Conservation (phyloP, 92 coral and sea anemone species). For the Zoanthus solanderi region DNA sequence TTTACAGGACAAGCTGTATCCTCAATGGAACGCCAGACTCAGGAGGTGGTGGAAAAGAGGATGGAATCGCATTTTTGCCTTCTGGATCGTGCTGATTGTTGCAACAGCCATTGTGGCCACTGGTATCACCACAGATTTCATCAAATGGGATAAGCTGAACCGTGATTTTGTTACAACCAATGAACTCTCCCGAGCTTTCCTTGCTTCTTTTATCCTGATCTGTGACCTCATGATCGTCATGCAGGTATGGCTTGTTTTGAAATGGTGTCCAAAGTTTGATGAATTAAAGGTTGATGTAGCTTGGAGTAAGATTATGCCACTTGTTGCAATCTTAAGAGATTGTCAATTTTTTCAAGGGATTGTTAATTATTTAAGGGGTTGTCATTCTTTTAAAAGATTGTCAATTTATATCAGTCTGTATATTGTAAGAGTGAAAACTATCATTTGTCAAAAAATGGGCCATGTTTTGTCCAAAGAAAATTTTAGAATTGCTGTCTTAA, state of each 20-base stretch:
- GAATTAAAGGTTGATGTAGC: not conserved
- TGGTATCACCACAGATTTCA: slow-evolving; percentile 85
- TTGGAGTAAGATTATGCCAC: not conserved
- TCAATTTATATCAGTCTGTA: too few species aligned
- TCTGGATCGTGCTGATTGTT: slow-evolving; percentile 88
- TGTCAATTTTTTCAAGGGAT: too few species aligned
- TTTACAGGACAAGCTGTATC: slow-evolving; percentile 88
- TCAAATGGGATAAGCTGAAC: slow-evolving; percentile 88
- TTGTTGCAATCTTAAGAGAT: too few species aligned
- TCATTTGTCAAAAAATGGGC: too few species aligned
- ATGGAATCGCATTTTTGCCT: slow-evolving; percentile 89
- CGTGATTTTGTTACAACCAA: slow-evolving; percentile 93
- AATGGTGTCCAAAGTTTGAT: not conserved
- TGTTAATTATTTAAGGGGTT: too few species aligned
- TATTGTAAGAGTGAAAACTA: too few species aligned
- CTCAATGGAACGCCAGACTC: slow-evolving; percentile 85
- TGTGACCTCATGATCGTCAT: slow-evolving; percentile 92
- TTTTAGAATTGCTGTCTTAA: too few species aligned
- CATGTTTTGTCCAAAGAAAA: too few species aligned
- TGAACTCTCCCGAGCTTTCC: slow-evolving; percentile 95
- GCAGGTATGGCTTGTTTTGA: slow-evolving; percentile 73
- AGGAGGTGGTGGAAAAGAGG: slow-evolving; percentile 90
- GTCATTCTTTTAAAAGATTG: too few species aligned
- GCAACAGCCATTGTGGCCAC: slow-evolving; percentile 93
- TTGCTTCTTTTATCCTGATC: slow-evolving; percentile 88